Base-by-base conservation (phyloP, 1,140 invertebrate species). In the Drosophila funebris region DNA sequence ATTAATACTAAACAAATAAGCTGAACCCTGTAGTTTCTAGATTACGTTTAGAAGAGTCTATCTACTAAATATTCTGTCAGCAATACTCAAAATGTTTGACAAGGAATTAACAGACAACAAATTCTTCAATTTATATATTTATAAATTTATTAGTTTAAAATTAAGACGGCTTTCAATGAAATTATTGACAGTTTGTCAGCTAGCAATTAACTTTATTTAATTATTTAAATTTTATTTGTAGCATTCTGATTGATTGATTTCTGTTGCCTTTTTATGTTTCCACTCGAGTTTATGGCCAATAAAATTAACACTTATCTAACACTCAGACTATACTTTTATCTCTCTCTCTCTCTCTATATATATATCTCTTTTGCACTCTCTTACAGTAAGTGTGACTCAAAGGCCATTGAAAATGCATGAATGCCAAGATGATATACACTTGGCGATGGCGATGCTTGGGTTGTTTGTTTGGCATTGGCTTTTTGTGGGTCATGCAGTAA, bases 351-450 rank as follows among this genome's bases (percentile, higher is more conserved):
- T 37, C 22, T 13, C 11, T 31, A 1, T 27, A 29, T 57, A 3
- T 44, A 24, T 16, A 27, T 4, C 24, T 69, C 4, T 22, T 37
- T 54, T n/a, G n/a, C 6, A 63, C n/a, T 16, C 6, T 20, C 14
- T 48, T 14, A 27, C 29, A 27, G 6, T 60, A 56, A 60, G 46
- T 48, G 72, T 36, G 41, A 57, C 36, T 52, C 71, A 64, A 83
- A 75, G 60, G 58, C 33, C 62, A 76, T 69, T 76, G 75, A 61
- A 73, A 69, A 46, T 73, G 58, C 64, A 78, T 63, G 58, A 71
- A 67, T 67, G 79, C 50, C 57, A 60, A 58, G 58, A 70, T 74
- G 79, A 83, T 53, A 72, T 62, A 68, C 62, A 27, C 46, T 54
- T 29, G 44, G 44, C 13, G 44, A 48, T 27, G 14, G 22, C 5